A percentile compares a stretch with the other conserved stretches of the same genome.
These are phyloP conservation scores for Drosophila quasianomalipes DNA, from an alignment of 2,888 invertebrate species.

Conservation along the genomic window DNA sequence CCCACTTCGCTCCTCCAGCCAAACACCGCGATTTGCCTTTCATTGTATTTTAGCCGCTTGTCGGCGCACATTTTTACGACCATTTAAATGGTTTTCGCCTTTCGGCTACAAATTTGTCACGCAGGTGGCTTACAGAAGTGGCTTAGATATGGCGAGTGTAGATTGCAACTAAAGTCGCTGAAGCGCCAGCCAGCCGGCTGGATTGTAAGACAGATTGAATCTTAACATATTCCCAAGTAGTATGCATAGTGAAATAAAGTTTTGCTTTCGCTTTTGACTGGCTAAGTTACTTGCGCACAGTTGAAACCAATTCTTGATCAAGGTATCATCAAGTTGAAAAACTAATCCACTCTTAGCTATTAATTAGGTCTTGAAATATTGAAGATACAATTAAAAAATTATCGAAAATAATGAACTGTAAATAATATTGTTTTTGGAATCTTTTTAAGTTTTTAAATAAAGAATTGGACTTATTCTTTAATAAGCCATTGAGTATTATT, in stretches of 20 bases:
- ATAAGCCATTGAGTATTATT: neutral
- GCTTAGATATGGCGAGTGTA: conserved; percentile 24
- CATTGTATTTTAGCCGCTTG: conserved; percentile 72
- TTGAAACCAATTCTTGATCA: neutral
- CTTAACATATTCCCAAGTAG: neutral
- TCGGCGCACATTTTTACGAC: conserved; percentile 77
- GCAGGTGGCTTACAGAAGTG: conserved; percentile 28
- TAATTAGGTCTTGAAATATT: neutral
- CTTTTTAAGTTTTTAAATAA: neutral
- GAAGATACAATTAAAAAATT: neutral
- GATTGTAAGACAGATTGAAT: conserved; percentile 24
- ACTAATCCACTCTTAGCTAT: neutral
- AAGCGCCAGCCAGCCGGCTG: conserved; percentile 1
- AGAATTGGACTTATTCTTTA: neutral
- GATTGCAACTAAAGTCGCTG: conserved; percentile 13
- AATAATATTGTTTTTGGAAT: neutral
- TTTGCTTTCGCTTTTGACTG: neutral
- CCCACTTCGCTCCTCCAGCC: neutral
- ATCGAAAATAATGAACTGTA: neutral
- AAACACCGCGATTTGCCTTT: conserved; percentile 54
- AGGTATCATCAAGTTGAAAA: neutral
- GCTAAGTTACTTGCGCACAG: neutral
- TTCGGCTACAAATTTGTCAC: conserved; percentile 67
- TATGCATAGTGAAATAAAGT: neutral
- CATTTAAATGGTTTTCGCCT: conserved; percentile 76